Evolutionary conservation across 2,888 invertebrate species (phyloP).

Genomic region (Polyploca ridens): DNA sequence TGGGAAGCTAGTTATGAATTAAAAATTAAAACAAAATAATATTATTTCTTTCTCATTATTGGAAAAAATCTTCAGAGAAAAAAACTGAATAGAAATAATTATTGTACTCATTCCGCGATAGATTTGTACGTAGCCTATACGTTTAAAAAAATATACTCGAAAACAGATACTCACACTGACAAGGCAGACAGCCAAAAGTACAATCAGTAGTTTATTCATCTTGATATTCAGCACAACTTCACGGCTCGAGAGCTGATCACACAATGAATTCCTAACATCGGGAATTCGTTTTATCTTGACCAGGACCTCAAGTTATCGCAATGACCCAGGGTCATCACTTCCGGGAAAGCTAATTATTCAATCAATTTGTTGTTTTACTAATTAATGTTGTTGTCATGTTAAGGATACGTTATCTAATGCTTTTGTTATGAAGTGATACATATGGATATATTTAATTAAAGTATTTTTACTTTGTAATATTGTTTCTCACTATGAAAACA

Average conservation of each 20-base stretch:
- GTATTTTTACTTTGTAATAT: no score
- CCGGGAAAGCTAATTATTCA: constrained; percentile 49
- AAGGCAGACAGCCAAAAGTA: constrained; percentile 66
- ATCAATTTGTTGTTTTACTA: constrained; percentile 41
- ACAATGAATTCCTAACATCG: constrained; percentile 39
- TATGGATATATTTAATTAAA: no score
- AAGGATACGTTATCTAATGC: not conserved
- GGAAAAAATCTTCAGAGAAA: no score
- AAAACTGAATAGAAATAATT: no score
- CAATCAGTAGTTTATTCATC: constrained; percentile 66
- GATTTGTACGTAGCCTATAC: no score
- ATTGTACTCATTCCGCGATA: no score
- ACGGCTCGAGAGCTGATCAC: constrained; percentile 32
- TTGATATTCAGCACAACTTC: constrained; percentile 44
- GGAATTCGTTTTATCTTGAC: constrained; percentile 43
- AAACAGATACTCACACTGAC: constrained; percentile 55
- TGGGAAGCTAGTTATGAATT: no score
- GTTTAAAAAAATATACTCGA: no score
- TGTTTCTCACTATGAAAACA: no score
- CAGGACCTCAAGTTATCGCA: constrained; percentile 41
- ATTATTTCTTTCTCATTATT: no score
- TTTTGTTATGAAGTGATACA: no score
- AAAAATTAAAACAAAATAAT: no score
- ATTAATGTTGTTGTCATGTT: constrained; percentile 16
- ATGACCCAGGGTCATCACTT: constrained; percentile 47